Conservation (phyloP, 1,140 invertebrate genomes). For the Mamestra configurata region DNA sequence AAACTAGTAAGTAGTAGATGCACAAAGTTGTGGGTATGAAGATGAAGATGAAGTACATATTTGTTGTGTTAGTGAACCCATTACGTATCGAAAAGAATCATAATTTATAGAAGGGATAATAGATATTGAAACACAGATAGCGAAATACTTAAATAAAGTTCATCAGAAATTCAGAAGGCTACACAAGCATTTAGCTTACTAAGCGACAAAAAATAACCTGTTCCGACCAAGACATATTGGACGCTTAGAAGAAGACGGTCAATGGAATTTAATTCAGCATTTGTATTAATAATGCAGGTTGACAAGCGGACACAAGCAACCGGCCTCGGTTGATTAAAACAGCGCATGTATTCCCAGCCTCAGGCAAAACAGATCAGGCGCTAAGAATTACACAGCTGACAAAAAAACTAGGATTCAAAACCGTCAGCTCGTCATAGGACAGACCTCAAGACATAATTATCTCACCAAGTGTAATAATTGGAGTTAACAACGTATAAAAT, state of each 20-base stretch:
- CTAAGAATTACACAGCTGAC: slow-evolving; percentile 1
- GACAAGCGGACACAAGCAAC: background rate
- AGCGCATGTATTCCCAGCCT: background rate
- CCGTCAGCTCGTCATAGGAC: background rate
- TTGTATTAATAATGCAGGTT: slow-evolving; percentile 12
- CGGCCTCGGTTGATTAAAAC: background rate
- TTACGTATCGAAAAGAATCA: too few relatives aligned
- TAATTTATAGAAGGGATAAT: too few relatives aligned
- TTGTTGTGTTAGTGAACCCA: too few relatives aligned
- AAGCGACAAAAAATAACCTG: slow-evolving; percentile 2
- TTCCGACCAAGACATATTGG: background rate
- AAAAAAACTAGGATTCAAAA: slow-evolving; percentile 1
- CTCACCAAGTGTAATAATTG: slow-evolving; percentile 10
- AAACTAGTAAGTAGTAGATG: too few relatives aligned
- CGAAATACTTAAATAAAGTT: background rate
- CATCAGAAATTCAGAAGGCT: background rate
- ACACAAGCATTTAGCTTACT: background rate
- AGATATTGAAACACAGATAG: background rate
- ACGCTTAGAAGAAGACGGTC: background rate
- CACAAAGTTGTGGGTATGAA: too few relatives aligned
- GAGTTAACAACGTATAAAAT: slow-evolving; percentile 23
- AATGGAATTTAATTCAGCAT: slow-evolving; percentile 21
- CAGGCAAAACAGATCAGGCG: slow-evolving; percentile 1
- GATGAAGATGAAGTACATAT: too few relatives aligned
- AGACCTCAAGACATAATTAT: slow-evolving; percentile 21